Evolutionary conservation across 2,888 invertebrate species (phyloP).

Genomic region (Schrankia costaestrigalis): DNA sequence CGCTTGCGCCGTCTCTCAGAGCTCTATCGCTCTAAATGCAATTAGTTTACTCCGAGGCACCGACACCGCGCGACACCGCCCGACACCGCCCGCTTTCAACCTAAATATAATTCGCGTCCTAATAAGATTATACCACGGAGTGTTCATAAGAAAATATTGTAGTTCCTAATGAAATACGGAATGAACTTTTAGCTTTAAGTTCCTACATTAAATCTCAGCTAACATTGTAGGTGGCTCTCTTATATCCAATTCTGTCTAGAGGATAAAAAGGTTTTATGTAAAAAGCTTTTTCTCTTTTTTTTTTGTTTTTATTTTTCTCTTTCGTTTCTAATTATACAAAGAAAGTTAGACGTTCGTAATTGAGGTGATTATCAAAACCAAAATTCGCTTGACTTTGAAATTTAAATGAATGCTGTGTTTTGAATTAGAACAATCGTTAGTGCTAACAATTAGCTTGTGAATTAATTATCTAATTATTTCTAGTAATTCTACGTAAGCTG

Average conservation of each 20-base stretch:
- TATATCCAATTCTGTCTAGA: constrained; percentile 20
- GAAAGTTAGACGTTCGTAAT: constrained; percentile 29
- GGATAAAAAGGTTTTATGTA: constrained; percentile 16
- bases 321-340: constrained; percentile 29
- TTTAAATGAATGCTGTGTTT: constrained; percentile 26
- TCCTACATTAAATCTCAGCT: constrained; percentile 15
- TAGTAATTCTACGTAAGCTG: no score
- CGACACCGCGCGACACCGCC: constrained; percentile 63
- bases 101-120: constrained; percentile 71
- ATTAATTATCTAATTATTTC: no score
- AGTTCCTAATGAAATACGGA: constrained; percentile 46
- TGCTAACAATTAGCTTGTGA: no score
- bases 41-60: constrained; percentile 62
- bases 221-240: constrained; percentile 10
- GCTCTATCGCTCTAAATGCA: constrained; percentile 72
- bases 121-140: constrained; percentile 64
- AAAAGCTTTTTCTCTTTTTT: no score
- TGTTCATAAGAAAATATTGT: constrained; percentile 68
- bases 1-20: constrained; percentile 64
- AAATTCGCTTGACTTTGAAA: constrained; percentile 29
- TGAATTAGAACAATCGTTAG: constrained; percentile 9
- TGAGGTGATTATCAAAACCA: constrained; percentile 29
- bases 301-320: constrained; percentile 16
- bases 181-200: constrained; percentile 30
- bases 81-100: constrained; percentile 62